Conservation (phyloP, 2,888 invertebrate genomes). For the Pseudolycoriella hygida region DNA sequence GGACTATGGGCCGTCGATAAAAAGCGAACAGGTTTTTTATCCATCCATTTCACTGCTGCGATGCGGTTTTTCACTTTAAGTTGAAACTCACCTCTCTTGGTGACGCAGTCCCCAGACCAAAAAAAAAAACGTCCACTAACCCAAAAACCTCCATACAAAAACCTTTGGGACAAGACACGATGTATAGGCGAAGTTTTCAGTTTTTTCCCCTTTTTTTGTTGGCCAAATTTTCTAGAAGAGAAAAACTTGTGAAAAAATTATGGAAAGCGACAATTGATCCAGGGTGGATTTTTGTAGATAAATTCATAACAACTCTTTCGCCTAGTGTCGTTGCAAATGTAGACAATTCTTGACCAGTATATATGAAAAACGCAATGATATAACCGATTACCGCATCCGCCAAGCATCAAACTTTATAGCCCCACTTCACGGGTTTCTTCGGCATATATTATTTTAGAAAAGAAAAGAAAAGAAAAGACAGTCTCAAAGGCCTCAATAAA, state of each 20-base stretch:
- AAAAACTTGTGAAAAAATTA: constrained; percentile 5
- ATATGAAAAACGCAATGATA: neutral
- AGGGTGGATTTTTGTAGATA: neutral
- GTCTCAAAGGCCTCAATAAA: too few species aligned
- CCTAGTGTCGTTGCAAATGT: neutral
- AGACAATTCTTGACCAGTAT: neutral
- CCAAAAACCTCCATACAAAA: too few species aligned
- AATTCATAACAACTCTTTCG: constrained; percentile 2
- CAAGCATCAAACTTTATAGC: neutral
- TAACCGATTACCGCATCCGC: neutral
- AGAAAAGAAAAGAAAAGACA: too few species aligned
- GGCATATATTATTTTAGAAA: too few species aligned
- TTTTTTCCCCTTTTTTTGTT: too few species aligned
- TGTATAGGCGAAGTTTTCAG: too few species aligned
- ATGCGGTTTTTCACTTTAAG: constrained; percentile 1
- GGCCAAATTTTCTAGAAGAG: constrained; percentile 3
- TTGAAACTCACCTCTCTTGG: constrained; percentile 3
- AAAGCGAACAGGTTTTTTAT: too few species aligned
- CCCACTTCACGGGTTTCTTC: neutral
- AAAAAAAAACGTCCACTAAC: too few species aligned
- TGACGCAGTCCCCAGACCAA: neutral
- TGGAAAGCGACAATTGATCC: constrained; percentile 5
- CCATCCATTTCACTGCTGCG: constrained; percentile 6
- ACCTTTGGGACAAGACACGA: too few species aligned
- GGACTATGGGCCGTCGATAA: constrained; percentile 4